These are phyloP conservation scores for Cephalopachus bancanus DNA, from an alignment of 2,797 vertebrate species.

Conservation along the genomic window DNA sequence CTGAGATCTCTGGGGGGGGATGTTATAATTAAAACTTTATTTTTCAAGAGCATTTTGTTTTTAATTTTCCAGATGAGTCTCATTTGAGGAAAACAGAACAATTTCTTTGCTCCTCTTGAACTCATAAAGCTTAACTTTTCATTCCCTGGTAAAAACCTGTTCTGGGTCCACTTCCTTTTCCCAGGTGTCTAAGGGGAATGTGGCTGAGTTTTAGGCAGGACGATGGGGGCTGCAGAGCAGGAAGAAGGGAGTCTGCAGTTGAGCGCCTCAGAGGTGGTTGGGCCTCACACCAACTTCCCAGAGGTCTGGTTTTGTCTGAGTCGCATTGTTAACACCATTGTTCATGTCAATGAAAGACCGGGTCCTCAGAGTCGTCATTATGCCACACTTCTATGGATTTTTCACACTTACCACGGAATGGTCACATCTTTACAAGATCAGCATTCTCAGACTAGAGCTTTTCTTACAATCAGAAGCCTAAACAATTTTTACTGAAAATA, in stretches of 20 bases:
- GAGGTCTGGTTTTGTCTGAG: background rate
- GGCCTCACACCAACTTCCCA: background rate
- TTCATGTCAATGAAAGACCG: background rate
- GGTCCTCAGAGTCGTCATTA: background rate
- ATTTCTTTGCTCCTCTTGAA: background rate
- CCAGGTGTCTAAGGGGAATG: no score
- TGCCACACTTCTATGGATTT: accelerated
- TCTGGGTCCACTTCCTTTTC: background rate
- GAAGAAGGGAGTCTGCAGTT: background rate
- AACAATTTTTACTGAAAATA: slow-evolving; percentile 28
- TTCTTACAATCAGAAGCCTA: background rate
- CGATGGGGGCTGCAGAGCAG: background rate
- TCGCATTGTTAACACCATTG: no score
- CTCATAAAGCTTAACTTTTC: background rate
- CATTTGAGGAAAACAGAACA: background rate
- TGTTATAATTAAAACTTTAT: background rate
- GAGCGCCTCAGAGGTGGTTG: no score
- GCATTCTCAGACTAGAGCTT: background rate
- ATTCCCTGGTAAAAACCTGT: background rate
- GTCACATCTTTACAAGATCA: background rate
- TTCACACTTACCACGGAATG: background rate
- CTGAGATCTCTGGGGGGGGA: background rate
- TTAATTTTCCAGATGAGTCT: background rate
- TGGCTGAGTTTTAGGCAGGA: background rate
- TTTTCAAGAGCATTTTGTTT: slow-evolving; percentile 13